Evolutionary conservation across 2,113 vertebrate genomes (phyloP).

Genomic region (Myotis brandtii): DNA sequence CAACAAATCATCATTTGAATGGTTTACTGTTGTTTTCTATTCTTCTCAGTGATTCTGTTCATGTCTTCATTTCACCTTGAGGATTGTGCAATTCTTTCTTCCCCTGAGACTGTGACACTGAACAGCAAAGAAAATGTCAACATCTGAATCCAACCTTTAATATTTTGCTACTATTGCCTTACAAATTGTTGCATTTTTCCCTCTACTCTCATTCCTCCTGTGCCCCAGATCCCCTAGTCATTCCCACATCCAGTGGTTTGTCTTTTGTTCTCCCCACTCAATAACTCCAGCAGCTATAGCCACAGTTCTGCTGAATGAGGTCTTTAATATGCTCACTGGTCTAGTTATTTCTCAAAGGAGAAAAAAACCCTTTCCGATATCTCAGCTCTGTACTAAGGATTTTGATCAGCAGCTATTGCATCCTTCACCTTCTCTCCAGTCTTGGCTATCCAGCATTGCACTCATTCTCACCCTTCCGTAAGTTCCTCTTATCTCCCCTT

Average conservation of each 20-base stretch:
- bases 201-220: background rate
- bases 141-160: slow-evolving; percentile 48
- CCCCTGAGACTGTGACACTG: background rate
- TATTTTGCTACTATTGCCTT: slow-evolving; percentile 33
- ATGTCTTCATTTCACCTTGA: slow-evolving; percentile 66
- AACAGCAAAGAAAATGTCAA: slow-evolving; percentile 57
- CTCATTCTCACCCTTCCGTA: background rate
- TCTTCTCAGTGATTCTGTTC: slow-evolving; percentile 55
- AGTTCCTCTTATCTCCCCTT: background rate
- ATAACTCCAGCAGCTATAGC: slow-evolving; percentile 15
- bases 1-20: slow-evolving; percentile 71
- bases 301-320: slow-evolving; percentile 33
- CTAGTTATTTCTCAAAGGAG: slow-evolving; percentile 3
- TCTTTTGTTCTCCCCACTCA: background rate
- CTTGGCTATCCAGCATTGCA: background rate
- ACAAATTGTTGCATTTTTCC: background rate
- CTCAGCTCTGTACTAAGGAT: background rate
- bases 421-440: slow-evolving; percentile 1
- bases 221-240: background rate
- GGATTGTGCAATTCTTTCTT: slow-evolving; percentile 48
- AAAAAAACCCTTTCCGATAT: background rate
- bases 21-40: slow-evolving; percentile 64
- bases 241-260: background rate
- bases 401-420: background rate
- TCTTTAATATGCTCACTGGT: slow-evolving; percentile 38